Percentiles rank a stretch among this genome's conserved stretches.
phyloP scores from a whole-genome alignment of 2,113 vertebrate genomes.

The Corythaixoides concolor region DNA sequence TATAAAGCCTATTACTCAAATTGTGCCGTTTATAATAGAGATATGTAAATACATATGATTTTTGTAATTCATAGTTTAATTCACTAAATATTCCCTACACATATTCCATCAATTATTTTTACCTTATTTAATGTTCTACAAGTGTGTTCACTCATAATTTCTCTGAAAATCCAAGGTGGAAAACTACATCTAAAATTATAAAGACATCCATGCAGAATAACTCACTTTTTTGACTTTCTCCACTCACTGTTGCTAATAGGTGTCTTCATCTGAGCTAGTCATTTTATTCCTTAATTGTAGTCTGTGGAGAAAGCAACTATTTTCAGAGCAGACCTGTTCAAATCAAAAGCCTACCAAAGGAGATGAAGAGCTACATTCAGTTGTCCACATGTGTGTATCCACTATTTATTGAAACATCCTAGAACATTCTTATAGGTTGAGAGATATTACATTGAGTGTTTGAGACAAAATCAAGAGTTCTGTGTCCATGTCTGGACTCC shows the following conservation, averaged over 20 bases:
- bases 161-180: background rate
- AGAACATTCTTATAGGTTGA: background rate
- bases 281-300: background rate
- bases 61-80: background rate
- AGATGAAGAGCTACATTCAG: fast-evolving
- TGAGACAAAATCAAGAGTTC: background rate
- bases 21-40: background rate
- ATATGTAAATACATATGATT: background rate
- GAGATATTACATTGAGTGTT: background rate
- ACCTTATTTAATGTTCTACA: background rate
- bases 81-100: background rate
- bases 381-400: background rate
- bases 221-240: background rate
- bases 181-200: background rate
- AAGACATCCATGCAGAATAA: background rate
- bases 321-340: background rate
- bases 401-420: background rate
- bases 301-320: background rate
- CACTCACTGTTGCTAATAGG: background rate
- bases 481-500: background rate
- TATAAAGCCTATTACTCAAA: background rate
- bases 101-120: background rate
- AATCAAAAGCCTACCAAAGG: background rate
- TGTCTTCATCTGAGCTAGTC: background rate
- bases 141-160: background rate